A percentile compares a stretch with the other conserved stretches of the same genome.
Evolutionary conservation across 1,140 invertebrate species (phyloP).

Genomic region (Alviniconcha marisindica): DNA sequence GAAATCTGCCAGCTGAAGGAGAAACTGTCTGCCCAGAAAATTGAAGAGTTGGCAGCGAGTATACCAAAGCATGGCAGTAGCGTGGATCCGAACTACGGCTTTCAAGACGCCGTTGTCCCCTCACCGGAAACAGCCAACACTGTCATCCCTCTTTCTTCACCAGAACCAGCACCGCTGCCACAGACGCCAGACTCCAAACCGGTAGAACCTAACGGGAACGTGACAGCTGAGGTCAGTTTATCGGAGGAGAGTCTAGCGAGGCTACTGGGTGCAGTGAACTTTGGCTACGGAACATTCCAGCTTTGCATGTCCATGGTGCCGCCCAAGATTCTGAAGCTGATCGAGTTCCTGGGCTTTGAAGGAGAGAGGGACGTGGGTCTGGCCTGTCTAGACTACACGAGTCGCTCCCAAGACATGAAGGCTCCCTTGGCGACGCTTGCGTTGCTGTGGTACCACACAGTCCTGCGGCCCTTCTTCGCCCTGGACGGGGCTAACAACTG

Average conservation of each 20-base stretch:
- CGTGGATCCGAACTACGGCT: background rate
- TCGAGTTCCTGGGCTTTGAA: conserved; percentile 85
- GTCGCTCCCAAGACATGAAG: conserved; percentile 83
- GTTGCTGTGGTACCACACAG: conserved; percentile 86
- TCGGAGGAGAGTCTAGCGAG: conserved; percentile 76
- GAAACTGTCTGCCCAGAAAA: conserved; percentile 48
- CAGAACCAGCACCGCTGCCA: background rate
- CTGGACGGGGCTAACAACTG: conserved; percentile 81
- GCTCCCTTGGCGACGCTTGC: conserved; percentile 84
- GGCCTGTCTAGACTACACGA: conserved; percentile 81
- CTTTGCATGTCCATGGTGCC: conserved; percentile 84
- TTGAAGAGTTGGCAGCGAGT: conserved; percentile 32
- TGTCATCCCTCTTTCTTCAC: background rate
- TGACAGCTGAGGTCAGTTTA: conserved; percentile 52
- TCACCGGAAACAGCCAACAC: background rate
- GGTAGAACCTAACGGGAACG: background rate
- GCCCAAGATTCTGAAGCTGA: conserved; percentile 82
- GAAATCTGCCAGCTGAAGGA: conserved; percentile 73
- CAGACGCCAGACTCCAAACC: background rate
- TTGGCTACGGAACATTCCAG: conserved; percentile 86
- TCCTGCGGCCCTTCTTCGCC: conserved; percentile 84
- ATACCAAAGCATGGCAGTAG: background rate
- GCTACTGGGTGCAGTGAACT: conserved; percentile 84
- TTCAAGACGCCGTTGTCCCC: conserved; percentile 1
- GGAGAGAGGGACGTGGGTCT: conserved; percentile 82